phyloP scores from a whole-genome alignment of 2,888 invertebrate genomes.

The Globia sparganii region DNA sequence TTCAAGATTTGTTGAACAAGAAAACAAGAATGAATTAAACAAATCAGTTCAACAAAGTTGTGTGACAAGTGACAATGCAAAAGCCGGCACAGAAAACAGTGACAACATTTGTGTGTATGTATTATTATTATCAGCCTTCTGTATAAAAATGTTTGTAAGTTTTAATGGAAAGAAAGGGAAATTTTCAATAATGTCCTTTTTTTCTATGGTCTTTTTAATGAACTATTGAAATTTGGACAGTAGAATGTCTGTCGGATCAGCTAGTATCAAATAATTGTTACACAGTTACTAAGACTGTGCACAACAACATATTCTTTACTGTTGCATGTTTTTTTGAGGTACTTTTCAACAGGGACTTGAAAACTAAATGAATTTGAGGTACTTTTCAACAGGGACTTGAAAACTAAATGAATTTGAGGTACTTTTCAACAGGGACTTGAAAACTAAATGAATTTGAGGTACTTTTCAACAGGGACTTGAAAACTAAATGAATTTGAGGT shows the following conservation, averaged over 20 bases:
- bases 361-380: no score
- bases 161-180: neutral
- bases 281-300: neutral
- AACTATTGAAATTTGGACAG: neutral
- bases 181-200: neutral
- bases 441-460: no score
- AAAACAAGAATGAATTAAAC: neutral
- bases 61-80: neutral
- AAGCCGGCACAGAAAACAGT: neutral
- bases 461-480: no score
- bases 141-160: neutral
- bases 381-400: no score
- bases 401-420: no score
- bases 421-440: no score
- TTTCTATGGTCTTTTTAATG: neutral
- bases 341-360: no score
- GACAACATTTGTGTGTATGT: neutral
- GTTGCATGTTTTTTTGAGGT: neutral
- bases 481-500: no score
- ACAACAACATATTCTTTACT: neutral
- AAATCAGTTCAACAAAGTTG: neutral
- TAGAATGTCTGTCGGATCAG: neutral
- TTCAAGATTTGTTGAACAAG: neutral
- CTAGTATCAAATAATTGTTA: neutral
- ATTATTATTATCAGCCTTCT: neutral